Base-by-base conservation (phyloP, 2,797 vertebrate species). In the Typhlichthys eigenmanni region DNA sequence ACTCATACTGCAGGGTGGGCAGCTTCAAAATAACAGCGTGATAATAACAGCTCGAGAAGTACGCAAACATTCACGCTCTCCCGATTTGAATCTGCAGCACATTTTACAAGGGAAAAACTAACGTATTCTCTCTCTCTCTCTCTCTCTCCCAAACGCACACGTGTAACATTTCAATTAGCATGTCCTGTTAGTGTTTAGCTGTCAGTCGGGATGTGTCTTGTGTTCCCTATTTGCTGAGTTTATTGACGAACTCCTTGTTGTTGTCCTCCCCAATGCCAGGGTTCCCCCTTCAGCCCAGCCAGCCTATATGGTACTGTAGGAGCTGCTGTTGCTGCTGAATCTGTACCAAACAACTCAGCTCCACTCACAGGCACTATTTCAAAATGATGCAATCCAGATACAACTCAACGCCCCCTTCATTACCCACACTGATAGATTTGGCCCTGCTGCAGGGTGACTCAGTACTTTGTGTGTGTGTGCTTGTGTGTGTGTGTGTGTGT, bases 11-110 rank as follows among this genome's bases (percentile, higher is more conserved):
- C 82, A 79, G 86, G 90, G 78, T 76, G 82, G 80, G 73, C 77
- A 87, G 90, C 89, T 90, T 92, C 90, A 92, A 91, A 92, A 89
- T 84, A 83, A 82, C 68, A 71, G 76, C 72, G 69, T 54, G 62
- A 72, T 17, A 17, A 72, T 17, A 17, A 17, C 17, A 17, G 17
- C 17, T 84, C 86, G 75, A 76, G 86, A 88, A 86, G 79, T 75
- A 79, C 74, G 68, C 69, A 81, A 78, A 81, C 84, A 73, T 78
- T 80, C 77, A 75, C 19, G 71, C 12, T 60, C 62, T 66, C 69
- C 45, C 47, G 14, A 56, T 49, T 48, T 38, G 38, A 7, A 7
- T 38, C 38, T 38, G 38, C 1, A 38, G 38, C 38, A 6, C 38
- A 38, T 38, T 38, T 38, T 9, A 38, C 1, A 38, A 38, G 9